Base-by-base conservation (phyloP, 1,140 invertebrate genomes). In the Zaprionus camerounensis region DNA sequence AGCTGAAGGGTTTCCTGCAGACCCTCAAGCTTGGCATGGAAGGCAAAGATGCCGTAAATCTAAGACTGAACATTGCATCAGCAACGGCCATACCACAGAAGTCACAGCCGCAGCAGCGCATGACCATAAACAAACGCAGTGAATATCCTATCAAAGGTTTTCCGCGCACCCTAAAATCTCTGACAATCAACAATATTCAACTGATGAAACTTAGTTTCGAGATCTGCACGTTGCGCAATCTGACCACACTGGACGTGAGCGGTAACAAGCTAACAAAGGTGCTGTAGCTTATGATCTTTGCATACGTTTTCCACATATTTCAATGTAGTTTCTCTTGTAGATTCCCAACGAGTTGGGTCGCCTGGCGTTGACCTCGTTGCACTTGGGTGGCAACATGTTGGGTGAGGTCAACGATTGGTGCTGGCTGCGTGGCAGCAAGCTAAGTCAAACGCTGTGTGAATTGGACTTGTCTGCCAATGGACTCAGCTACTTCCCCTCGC, bases 321-420 rank as follows among this genome's bases (percentile, higher is more conserved):
- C 20, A 0, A 20, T 17, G 5, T 0, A 15, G n/a, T 58, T 13
- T 34, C 15, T 7, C 26, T n/a, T 46, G 1, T 59, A 92, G 78
- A 91, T 98, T 28, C 97, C 97, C 17, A 92, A 94, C 26, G 96
- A 96, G 91, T 80, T 98, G 65, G 96, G 96, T 68, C 93, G 94
- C 44, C 74, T 94, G 3, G 93, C 95, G 71, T 91, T 98, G 57
- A 94, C 94, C 75, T 95, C 96, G 82, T 91, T 98, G 12, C 94
- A 95, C 93, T 78, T 98, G 20, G 93, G 95, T 6, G 94, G 96
- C 68, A 98, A 98, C 93, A 87, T 93, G 59, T 92, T 98, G 26
- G 94, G 95, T 46, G 93, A 93, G 76, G 80, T 87, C 26, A 92
- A 92, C 51, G 94, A 95, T 71, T 96, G 96, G 96, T 80, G 91